These are phyloP conservation scores for Plotosus lineatus DNA, from an alignment of 2,113 vertebrate species.

Conservation along the genomic window DNA sequence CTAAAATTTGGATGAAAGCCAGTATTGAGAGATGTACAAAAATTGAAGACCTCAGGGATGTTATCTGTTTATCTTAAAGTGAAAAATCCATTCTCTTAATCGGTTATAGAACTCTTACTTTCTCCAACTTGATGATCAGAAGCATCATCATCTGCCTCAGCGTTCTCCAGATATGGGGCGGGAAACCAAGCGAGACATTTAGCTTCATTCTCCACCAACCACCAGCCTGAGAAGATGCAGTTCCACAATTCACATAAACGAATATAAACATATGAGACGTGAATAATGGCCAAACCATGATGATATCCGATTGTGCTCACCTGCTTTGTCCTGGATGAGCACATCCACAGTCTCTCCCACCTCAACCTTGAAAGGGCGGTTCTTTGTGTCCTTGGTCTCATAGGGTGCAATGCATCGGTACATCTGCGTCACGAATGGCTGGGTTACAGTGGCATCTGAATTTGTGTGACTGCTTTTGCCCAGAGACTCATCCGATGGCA, in stretches of 20 bases:
- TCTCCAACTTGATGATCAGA: constrained; percentile 36
- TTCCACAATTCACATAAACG: neutral
- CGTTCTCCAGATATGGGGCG: constrained; percentile 83
- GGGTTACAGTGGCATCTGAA: constrained; percentile 55
- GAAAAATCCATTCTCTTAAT: neutral
- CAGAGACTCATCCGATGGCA: constrained; percentile 68
- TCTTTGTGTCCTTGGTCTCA: constrained; percentile 82
- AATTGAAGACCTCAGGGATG: neutral
- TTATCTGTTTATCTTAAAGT: neutral
- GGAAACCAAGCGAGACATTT: constrained; percentile 90
- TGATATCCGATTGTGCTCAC: constrained; percentile 61
- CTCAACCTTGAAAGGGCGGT: constrained; percentile 73
- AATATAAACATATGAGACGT: neutral
- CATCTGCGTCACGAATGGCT: constrained; percentile 74
- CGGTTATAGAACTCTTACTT: constrained; percentile 54
- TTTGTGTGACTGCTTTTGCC: neutral
- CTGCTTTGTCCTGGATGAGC: constrained; percentile 84
- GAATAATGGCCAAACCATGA: neutral
- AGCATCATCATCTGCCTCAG: constrained; percentile 47
- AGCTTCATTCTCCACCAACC: constrained; percentile 86
- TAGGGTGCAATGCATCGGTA: constrained; percentile 81
- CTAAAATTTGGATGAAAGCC: neutral
- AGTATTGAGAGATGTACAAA: neutral
- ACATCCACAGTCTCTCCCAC: constrained; percentile 79
- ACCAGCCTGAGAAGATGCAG: constrained; percentile 82